Evolutionary conservation across 2,888 invertebrate species (phyloP), one percentile per base, ranked within the genome.

Genomic region (Actias luna): DNA sequence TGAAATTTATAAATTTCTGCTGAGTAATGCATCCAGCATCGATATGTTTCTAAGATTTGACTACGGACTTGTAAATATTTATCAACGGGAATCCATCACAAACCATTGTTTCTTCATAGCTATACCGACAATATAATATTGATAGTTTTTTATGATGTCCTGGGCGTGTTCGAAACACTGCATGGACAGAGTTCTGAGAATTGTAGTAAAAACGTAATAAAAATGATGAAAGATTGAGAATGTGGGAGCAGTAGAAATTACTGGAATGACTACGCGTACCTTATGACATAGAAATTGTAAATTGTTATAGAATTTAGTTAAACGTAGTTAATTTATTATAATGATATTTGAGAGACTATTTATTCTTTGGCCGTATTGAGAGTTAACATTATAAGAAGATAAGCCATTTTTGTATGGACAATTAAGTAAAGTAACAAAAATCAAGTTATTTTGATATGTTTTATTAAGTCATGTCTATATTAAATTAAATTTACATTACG

Each of bases 41-140:
- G 55, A 55, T 55, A 58, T 61, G 57, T 62, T 62, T 61, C 29
- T 58, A 25, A 36, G 35, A 62, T 55, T 39, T 42, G 42, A 61
- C 58, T 39, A 33, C 42, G 61, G 42, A 31, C 42, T 62, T 62
- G 58, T 62, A 62, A 62, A 62, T 62, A 62, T 62, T 62, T 62
- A 62, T 62, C 61, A 36, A 62, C 31, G 29, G 27, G 57, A 58
- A 33, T 42, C 10, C 42, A 62, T 62, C 61, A 60, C 39, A 22
- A 61, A 22, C 63, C 35, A 60, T 63, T 63, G 63, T 62, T 62
- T 62, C 58, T 22, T 55, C n/a, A 27, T 55, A 39, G 33, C 52
- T 60, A 16, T 36, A 7, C 27, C 55, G 52, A 57, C 39, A 39
- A n/a, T 59, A 61, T 55, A 61, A 57, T 58, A 57, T 62, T 62